Percentiles rank a stretch among this genome's conserved stretches.
phyloP scores from a whole-genome alignment of 1,140 invertebrate genomes.

The Lordiphosa mommai region DNA sequence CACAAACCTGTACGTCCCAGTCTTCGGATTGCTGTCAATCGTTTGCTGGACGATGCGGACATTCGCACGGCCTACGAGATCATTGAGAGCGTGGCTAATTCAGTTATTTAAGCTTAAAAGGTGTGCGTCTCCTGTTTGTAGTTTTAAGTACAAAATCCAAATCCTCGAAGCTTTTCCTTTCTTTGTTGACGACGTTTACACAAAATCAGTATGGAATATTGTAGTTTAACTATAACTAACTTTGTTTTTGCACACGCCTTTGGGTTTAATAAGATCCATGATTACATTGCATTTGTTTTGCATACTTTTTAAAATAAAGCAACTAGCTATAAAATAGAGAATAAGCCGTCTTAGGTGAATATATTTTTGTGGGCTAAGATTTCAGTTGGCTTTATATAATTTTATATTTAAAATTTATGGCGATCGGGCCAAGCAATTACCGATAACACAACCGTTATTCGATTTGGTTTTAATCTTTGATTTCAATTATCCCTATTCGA shows the following conservation, averaged over 20 bases:
- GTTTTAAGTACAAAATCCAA: background rate
- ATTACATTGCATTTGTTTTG: constrained; percentile 1
- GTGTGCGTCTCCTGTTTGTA: background rate
- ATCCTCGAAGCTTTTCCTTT: background rate
- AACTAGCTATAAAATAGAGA: too few relatives aligned
- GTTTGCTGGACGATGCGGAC: constrained; percentile 82
- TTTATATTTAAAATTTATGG: too few relatives aligned
- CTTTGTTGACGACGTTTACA: constrained; percentile 2
- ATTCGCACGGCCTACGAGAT: constrained; percentile 75
- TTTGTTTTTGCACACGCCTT: constrained; percentile 10
- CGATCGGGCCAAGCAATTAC: too few relatives aligned
- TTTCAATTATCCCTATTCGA: too few relatives aligned
- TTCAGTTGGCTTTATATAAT: too few relatives aligned
- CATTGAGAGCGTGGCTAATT: constrained; percentile 51
- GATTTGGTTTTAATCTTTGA: too few relatives aligned
- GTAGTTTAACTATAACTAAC: constrained; percentile 9
- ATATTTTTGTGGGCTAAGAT: too few relatives aligned
- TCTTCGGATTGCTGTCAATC: constrained; percentile 83
- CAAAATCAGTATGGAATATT: constrained; percentile 29
- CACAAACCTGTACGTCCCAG: constrained; percentile 83
- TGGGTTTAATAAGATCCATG: constrained; percentile 12
- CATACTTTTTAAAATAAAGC: background rate
- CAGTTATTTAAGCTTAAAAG: constrained; percentile 27
- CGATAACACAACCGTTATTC: too few relatives aligned
- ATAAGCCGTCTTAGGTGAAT: too few relatives aligned